A percentile compares a stretch with the other conserved stretches of the same genome.
These are phyloP conservation scores for Lepilemur ruficaudatus DNA, from an alignment of 2,797 vertebrate genomes.

Conservation along the genomic window DNA sequence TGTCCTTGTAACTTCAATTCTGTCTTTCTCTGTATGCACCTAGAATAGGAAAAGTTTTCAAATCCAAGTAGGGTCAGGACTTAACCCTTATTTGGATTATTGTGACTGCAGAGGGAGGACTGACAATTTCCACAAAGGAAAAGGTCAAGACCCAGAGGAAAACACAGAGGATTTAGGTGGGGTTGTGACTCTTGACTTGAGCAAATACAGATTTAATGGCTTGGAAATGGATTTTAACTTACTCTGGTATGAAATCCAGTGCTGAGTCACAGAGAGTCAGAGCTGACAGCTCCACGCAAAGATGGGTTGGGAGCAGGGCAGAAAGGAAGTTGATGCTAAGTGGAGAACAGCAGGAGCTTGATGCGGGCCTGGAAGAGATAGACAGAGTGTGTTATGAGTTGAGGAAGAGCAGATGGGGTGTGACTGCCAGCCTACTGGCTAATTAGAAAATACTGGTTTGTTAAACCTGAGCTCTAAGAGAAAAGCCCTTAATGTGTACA, in stretches of 20 bases:
- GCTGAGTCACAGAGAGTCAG: slow-evolving; percentile 38
- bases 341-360: slow-evolving; percentile 42
- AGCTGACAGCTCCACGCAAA: slow-evolving; percentile 22
- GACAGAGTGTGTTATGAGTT: background rate
- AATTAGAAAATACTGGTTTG: slow-evolving; percentile 34
- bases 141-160: background rate
- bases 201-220: slow-evolving; percentile 51
- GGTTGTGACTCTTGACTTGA: slow-evolving; percentile 41
- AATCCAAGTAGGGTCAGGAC: slow-evolving; percentile 32
- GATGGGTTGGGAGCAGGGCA: background rate
- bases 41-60: slow-evolving; percentile 49
- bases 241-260: background rate
- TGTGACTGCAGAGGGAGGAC: background rate
- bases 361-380: background rate
- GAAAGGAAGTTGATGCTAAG: slow-evolving; percentile 45
- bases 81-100: slow-evolving; percentile 61
- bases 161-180: slow-evolving; percentile 8
- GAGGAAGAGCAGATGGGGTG: slow-evolving; percentile 16
- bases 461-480: slow-evolving; percentile 21
- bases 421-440: background rate
- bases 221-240: slow-evolving; percentile 50
- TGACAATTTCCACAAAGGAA: slow-evolving; percentile 27
- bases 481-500: background rate
- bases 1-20: background rate
- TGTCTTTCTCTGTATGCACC: slow-evolving; percentile 1